Conservation (phyloP, 2,797 vertebrate genomes). For the Psittacula echo region DNA sequence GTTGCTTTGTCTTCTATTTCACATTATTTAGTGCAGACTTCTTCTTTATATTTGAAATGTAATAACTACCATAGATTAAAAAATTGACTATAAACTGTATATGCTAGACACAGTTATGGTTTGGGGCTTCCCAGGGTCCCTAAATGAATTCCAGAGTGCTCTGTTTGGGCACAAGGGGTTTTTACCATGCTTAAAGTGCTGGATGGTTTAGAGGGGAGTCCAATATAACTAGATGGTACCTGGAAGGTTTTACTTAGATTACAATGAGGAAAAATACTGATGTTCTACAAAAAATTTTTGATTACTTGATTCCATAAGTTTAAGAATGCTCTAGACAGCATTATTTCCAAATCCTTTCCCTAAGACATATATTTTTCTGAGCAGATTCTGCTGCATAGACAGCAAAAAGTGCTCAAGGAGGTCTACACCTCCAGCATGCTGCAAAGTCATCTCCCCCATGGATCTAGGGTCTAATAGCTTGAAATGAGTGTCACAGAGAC, state of each 20-base stretch:
- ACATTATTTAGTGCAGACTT: constrained; percentile 3
- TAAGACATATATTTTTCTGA: neutral
- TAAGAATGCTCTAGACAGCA: neutral
- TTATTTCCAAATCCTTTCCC: neutral
- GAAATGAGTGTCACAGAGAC: neutral
- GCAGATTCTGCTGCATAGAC: neutral
- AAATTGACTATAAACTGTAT: neutral
- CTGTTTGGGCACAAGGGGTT: neutral
- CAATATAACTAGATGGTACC: neutral
- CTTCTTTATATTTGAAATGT: constrained; percentile 28
- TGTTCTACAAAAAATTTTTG: neutral
- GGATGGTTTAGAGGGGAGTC: neutral
- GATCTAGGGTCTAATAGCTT: neutral
- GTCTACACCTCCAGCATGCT: neutral
- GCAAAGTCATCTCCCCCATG: neutral
- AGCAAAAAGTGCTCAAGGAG: neutral
- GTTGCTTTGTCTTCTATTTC: constrained; percentile 44
- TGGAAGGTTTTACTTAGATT: neutral
- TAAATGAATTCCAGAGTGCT: neutral
- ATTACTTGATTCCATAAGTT: neutral
- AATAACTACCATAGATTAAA: neutral
- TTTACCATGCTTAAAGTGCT: neutral
- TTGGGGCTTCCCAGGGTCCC: neutral
- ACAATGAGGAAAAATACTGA: neutral
- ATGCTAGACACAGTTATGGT: neutral